Base-by-base conservation (phyloP, 1,140 invertebrate species). In the Eurosta solidaginis region DNA sequence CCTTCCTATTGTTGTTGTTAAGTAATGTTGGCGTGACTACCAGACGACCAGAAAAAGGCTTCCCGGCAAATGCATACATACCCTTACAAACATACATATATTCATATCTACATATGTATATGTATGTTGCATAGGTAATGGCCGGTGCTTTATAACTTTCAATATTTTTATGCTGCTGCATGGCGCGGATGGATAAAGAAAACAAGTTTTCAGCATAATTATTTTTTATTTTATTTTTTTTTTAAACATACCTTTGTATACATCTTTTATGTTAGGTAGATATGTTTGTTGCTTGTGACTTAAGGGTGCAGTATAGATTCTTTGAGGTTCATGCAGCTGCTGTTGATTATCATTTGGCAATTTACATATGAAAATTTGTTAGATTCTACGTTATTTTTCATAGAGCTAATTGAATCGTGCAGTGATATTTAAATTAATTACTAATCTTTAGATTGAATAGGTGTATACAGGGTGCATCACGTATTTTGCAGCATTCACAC, bases 21-120 rank as follows among this genome's bases (percentile, higher is more conserved):
- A 20, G n/a, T 47, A 9, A 14, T 14, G 10, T 59, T 59, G 54
- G 3, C 29, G 14, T 59, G 54, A 17, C 29, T 33, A 20, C 12
- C 50, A 54, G 25, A 59, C 59, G 59, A 14, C 33, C 59, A 68
- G 59, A 68, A 68, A 68, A 68, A 68, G 33, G 59, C 59, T 68
- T 68, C 59, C n/a, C 59, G 27, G 5, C 17, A n/a, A n/a, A n/a
- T n/a, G n/a, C n/a, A n/a, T n/a, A n/a, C 59, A 40, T 40, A 40
- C 9, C 29, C 33, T 68, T 14, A 10, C 33, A 40, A 20, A 68
- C 59, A 68, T 2, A 17, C 59, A 22, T 68, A 20, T 17, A 17
- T n/a, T n/a, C 20, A 59, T 59, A 33, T 52, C 12, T 1, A 59
- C 27, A 59, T 59, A 54, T 14, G 52, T 54, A 54, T 54, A 25